phyloP scores from a whole-genome alignment of 2,888 invertebrate species.

The Toxonevra muliebris region DNA sequence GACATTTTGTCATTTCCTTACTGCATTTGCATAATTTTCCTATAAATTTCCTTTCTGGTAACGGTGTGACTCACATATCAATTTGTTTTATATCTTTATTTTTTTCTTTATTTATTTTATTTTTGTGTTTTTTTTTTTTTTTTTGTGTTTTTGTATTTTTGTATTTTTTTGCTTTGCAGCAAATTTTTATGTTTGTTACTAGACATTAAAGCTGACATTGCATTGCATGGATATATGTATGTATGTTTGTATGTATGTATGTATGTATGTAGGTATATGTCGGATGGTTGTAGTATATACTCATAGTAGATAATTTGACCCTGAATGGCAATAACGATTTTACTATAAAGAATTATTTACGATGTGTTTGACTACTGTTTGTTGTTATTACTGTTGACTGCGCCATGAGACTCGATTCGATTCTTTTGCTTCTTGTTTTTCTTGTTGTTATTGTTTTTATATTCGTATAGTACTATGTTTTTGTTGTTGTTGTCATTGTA shows the following conservation, averaged over 20 bases:
- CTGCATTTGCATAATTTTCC: constrained; percentile 5
- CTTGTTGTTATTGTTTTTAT: constrained; percentile 15
- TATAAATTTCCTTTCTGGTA: neutral
- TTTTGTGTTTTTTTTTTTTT: too few relatives aligned
- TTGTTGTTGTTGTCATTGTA: constrained; percentile 3
- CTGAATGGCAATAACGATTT: constrained; percentile 35
- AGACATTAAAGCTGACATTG: neutral
- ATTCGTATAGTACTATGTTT: constrained; percentile 25
- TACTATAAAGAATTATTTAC: constrained; percentile 33
- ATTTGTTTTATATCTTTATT: too few relatives aligned
- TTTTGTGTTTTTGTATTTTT: too few relatives aligned
- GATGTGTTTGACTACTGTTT: constrained; percentile 39
- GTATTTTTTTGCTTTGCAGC: neutral
- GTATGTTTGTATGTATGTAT: neutral
- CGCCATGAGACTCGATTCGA: neutral
- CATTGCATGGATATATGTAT: neutral
- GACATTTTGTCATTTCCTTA: neutral
- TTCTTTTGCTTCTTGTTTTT: neutral
- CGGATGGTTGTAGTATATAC: neutral
- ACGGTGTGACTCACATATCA: too few relatives aligned
- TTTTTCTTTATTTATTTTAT: too few relatives aligned
- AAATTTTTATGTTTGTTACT: neutral
- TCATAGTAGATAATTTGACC: constrained; percentile 30
- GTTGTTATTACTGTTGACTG: constrained; percentile 8
- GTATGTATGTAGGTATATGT: neutral